These are phyloP conservation scores for Aphelocoma californica DNA, from an alignment of 2,797 vertebrate genomes.

Conservation along the genomic window DNA sequence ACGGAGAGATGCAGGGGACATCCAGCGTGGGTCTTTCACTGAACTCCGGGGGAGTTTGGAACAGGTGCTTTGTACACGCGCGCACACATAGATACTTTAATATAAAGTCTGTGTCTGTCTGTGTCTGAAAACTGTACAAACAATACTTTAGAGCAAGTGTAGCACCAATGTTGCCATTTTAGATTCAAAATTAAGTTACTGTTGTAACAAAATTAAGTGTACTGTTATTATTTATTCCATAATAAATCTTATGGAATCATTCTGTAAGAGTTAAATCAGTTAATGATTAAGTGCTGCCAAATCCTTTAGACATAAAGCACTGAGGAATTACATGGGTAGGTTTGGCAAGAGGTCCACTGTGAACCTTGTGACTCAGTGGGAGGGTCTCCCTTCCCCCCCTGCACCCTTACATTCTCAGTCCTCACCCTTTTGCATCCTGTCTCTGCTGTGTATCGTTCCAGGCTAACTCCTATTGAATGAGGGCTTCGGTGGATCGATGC, in stretches of 20 bases:
- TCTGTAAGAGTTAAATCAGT: not conserved
- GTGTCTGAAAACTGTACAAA: not conserved
- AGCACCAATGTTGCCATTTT: not conserved
- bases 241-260: too few relatives aligned
- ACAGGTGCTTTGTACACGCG: not conserved
- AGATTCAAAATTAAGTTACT: not conserved
- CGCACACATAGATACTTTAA: too few relatives aligned
- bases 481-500: too few relatives aligned
- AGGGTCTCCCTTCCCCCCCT: not conserved
- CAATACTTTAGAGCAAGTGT: not conserved
- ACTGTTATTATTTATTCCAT: too few relatives aligned
- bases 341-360: not conserved
- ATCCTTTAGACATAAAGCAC: not conserved
- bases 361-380: not conserved
- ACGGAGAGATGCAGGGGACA: not conserved
- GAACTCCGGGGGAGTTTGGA: accelerated
- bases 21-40: accelerated
- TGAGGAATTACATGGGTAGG: too few relatives aligned
- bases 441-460: not conserved
- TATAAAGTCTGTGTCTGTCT: too few relatives aligned
- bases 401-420: not conserved
- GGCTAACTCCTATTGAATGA: too few relatives aligned
- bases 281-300: not conserved
- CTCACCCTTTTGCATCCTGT: not conserved
- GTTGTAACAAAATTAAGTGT: not conserved